A percentile compares a stretch with the other conserved stretches of the same genome.
Evolutionary conservation across 2,888 invertebrate species (phyloP).

Genomic region (Limenitis camilla): DNA sequence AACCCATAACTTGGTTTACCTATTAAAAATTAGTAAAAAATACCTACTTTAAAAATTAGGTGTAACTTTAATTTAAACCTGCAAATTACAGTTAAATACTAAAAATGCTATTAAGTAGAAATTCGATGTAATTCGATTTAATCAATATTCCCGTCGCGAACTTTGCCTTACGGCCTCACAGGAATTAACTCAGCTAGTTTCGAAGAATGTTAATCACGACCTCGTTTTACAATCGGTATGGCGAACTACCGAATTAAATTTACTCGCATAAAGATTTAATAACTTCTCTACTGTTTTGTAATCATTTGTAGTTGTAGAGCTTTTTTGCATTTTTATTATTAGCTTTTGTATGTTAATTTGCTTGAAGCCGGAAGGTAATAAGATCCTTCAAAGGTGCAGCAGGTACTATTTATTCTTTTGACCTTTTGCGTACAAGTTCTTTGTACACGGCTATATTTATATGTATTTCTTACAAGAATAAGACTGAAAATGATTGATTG

Average conservation of each 20-base stretch:
- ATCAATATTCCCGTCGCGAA: slow-evolving; percentile 37
- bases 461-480: too few relatives aligned
- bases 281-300: slow-evolving; percentile 12
- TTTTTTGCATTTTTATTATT: too few relatives aligned
- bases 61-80: background rate
- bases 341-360: too few relatives aligned
- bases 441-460: too few relatives aligned
- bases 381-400: too few relatives aligned
- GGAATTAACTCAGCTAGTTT: slow-evolving; percentile 35
- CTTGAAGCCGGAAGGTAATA: too few relatives aligned
- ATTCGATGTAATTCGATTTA: slow-evolving; percentile 31
- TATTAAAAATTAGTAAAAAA: too few relatives aligned
- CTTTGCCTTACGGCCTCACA: slow-evolving; percentile 30
- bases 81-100: slow-evolving; percentile 3
- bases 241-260: slow-evolving; percentile 36
- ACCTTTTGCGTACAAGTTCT: too few relatives aligned
- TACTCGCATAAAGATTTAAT: slow-evolving; percentile 30
- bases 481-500: too few relatives aligned
- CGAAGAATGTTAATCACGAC: slow-evolving; percentile 43
- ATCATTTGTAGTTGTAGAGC: background rate
- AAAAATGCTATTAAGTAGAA: slow-evolving; percentile 16
- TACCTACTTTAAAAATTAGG: too few relatives aligned
- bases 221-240: slow-evolving; percentile 40
- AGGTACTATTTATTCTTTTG: too few relatives aligned
- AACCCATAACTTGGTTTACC: background rate